Percentiles rank a stretch among this genome's conserved stretches.
Conservation (phyloP, 1,140 invertebrate species). For the Drosophila pseudoobscura region DNA sequence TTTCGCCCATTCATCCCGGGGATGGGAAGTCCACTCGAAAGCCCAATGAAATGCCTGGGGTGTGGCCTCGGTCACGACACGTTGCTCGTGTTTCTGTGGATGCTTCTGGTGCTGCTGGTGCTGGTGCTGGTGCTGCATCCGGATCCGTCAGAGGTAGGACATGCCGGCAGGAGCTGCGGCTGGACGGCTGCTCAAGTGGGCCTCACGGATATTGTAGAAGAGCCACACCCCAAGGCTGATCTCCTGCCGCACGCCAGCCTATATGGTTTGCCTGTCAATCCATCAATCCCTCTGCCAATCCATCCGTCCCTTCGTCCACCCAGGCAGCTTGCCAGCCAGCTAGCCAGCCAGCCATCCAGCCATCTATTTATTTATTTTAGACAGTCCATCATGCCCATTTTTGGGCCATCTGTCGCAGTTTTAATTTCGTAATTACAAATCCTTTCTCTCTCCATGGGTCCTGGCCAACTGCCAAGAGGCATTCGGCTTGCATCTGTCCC, state of each 20-base stretch:
- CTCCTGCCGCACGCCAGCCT: conserved; percentile 32
- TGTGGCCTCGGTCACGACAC: conserved; percentile 68
- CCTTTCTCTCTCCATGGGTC: conserved; percentile 39
- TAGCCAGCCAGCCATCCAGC: conserved; percentile 1
- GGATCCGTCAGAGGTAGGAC: conserved; percentile 57
- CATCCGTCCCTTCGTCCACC: conserved; percentile 19
- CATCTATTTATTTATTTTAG: conserved; percentile 69
- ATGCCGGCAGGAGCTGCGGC: conserved; percentile 46
- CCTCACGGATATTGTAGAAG: conserved; percentile 20
- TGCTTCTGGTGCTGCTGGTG: conserved; percentile 11
- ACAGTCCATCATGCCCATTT: conserved; percentile 70
- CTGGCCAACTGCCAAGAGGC: conserved; percentile 55
- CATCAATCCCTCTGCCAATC: conserved; percentile 42
- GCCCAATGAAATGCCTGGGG: conserved; percentile 53
- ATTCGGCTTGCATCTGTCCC: conserved; percentile 20
- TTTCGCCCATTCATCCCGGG: neutral
- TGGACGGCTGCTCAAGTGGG: conserved; percentile 33
- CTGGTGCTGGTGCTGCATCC: conserved; percentile 39
- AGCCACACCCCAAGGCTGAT: conserved; percentile 37
- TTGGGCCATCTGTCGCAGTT: conserved; percentile 68
- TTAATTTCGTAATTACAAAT: conserved; percentile 80
- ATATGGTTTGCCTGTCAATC: conserved; percentile 38
- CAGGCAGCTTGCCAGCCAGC: conserved; percentile 1
- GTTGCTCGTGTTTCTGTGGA: conserved; percentile 50
- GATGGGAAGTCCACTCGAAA: conserved; percentile 30